phyloP scores from a whole-genome alignment of 2,797 vertebrate species.

The Cirrhinus mrigala region DNA sequence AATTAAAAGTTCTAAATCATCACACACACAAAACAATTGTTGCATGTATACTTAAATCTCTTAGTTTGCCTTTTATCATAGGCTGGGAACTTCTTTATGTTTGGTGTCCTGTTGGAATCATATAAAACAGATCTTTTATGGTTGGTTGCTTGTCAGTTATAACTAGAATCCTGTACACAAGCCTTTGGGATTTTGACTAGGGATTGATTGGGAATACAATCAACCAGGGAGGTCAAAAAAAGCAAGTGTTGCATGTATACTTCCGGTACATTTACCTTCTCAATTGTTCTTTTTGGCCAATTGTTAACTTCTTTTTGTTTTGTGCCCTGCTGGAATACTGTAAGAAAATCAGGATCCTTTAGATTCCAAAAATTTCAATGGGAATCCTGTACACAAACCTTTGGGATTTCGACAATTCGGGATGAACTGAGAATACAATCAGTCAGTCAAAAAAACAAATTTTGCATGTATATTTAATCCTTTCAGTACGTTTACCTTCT shows the following conservation, averaged over 20 bases:
- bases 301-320: constrained; percentile 18
- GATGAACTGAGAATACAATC: constrained; percentile 49
- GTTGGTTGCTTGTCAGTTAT: neutral
- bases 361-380: neutral
- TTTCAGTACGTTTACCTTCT: neutral
- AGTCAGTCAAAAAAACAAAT: constrained; percentile 24
- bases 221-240: constrained; percentile 28
- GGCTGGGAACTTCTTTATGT: neutral
- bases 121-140: neutral
- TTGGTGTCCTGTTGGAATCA: neutral
- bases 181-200: constrained; percentile 1
- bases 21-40: neutral
- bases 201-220: constrained; percentile 44
- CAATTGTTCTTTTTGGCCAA: constrained; percentile 28
- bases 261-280: constrained; percentile 22
- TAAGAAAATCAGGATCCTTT: constrained; percentile 18
- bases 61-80: neutral
- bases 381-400: constrained; percentile 19
- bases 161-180: neutral
- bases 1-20: neutral
- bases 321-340: constrained; percentile 15
- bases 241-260: neutral
- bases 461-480: constrained; percentile 27
- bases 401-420: constrained; percentile 19
- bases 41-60: neutral